Conservation (phyloP, 2,888 invertebrate species). For the Pachycephus smyrnensis region DNA sequence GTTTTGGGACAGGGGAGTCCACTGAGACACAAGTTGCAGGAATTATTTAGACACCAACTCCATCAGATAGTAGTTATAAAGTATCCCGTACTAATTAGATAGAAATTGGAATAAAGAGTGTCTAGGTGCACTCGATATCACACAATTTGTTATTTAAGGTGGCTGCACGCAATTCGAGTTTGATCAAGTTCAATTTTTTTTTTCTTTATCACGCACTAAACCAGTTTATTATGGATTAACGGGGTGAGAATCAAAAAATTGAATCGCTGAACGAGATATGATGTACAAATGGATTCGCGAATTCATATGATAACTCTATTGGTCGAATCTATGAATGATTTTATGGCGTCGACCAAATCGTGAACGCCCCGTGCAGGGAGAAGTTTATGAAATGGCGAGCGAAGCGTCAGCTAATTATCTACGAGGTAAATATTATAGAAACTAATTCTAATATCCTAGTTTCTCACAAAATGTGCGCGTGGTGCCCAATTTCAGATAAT, state of each 20-base stretch:
- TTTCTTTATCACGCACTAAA: background rate
- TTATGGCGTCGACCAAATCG: background rate
- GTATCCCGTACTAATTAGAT: background rate
- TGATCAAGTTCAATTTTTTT: background rate
- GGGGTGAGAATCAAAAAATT: background rate
- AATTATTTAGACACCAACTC: slow-evolving; percentile 40
- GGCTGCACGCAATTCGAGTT: background rate
- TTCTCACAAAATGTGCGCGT: slow-evolving; percentile 27
- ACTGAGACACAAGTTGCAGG: slow-evolving; percentile 51
- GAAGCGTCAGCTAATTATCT: slow-evolving; percentile 38
- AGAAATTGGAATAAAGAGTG: background rate
- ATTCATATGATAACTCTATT: background rate
- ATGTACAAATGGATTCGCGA: background rate
- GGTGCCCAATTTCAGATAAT: slow-evolving; percentile 24
- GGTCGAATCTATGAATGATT: background rate
- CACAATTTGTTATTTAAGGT: background rate
- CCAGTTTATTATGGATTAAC: background rate
- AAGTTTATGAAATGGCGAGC: slow-evolving; percentile 32
- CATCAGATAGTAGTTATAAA: slow-evolving; percentile 19
- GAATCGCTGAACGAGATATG: background rate
- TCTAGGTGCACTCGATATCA: background rate
- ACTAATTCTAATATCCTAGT: slow-evolving; percentile 34
- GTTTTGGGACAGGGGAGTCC: slow-evolving; percentile 49
- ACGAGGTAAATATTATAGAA: slow-evolving; percentile 31
- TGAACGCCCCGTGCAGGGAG: slow-evolving; percentile 12